Evolutionary conservation across 2,797 vertebrate genomes (phyloP), one percentile per base, ranked within the genome.

Genomic region (Ambastaia sidthimunki): DNA sequence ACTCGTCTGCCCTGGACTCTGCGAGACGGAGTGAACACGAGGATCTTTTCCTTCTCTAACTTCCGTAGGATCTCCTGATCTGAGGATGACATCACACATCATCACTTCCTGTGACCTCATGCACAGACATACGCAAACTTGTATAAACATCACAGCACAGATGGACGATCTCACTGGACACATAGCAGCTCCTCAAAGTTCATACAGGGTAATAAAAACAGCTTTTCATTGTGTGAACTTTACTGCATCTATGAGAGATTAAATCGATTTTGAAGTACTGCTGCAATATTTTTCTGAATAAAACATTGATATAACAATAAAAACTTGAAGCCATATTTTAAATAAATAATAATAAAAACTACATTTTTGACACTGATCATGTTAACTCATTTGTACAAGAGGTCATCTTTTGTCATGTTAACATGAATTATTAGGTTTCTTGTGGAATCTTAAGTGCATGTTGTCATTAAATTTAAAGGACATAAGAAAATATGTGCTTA

Each of bases 41-140:
- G 94, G 83, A 99, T 97, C 91, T 99, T 99, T 90, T 99, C 97
- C 84, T 99, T 99, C 88, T 99, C 98, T 88, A 99, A 92, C 90
- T 96, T 98, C 71, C 96, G 94, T 81, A 99, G 89, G 86, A 99
- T 95, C 92, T 99, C 97, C 94, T 99, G 98, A 93, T 99, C 98
- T 99, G 92, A 87, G 91, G 23, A 82, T 12, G 59, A 69, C n/a
- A 76, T 68, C 71, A 34, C 11, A 72, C 28, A 70, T 77, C 34
- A 69, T 80, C 71, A 77, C 73, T 80, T 68, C 78, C 48, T 71
- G 70, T 80, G 78, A 73, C 70, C 75, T 72, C 70, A 82, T 28
- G 21, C 69, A 73, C 75, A 69, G 74, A 82, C 80, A 82, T 68
- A 73, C 63, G 71, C 80, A 82, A 37, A 63, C 70, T 50, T 59